Base-by-base conservation (phyloP, 2,113 vertebrate genomes). In the Rutilus rutilus region DNA sequence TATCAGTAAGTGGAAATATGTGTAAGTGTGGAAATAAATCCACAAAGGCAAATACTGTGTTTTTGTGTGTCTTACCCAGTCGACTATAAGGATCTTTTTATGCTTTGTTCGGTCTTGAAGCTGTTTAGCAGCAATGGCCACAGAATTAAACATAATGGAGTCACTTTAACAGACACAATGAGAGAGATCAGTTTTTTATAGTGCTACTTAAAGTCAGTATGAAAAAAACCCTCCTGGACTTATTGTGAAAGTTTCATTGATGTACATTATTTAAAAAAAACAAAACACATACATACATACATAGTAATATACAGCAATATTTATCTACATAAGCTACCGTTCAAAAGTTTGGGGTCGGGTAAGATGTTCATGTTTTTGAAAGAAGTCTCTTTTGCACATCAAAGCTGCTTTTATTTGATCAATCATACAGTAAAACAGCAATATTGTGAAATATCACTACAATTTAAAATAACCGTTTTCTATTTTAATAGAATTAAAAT, bases 61-160 rank as follows among this genome's bases (percentile, higher is more conserved):
- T 30, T 69, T 3, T 19, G 25, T 65, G 65, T 74, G 42, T 90
- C 96, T 96, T 86, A 99, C 98, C 97, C 98, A 99, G 93, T 99
- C 97, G 69, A 99, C 96, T 2, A 99, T 97, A 87, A 99, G 97
- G 89, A 99, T 97, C 94, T 96, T 98, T 93, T 90, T 89, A 85
- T 96, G 93, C 1, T 96, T 96, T 89, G 95, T 94, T 74, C 95
- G 97, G 33, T 96, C 86, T 52, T 94, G 93, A 57, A 95, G 94
- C 87, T 95, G 94, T 90, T 96, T 94, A 86, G 97, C 97, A 2
- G 98, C 97, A 0, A 99, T 96, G 74, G 97, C 97, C 91, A 99
- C 97, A 0, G 97, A 97, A 93, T 97, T 99, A 87, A 98, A 98
- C 93, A 96, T 97, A 90, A 96, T 97, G 91, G 96, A 97, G 21